Evolutionary conservation across 2,888 invertebrate species (phyloP).

Genomic region (Athalia rosae): DNA sequence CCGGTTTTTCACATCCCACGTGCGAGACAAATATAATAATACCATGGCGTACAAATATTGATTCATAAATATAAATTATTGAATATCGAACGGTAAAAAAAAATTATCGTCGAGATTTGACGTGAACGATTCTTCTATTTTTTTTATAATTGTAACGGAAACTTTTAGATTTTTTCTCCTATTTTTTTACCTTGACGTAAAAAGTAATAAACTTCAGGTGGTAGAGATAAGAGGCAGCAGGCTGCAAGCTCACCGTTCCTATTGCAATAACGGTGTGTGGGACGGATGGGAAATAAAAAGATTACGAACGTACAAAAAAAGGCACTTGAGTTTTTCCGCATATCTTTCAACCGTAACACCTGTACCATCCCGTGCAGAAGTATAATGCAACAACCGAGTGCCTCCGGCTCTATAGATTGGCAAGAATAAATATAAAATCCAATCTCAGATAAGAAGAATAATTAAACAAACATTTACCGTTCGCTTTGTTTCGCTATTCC

Average conservation of each 20-base stretch:
- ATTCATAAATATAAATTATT: too few species aligned
- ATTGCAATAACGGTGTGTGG: neutral
- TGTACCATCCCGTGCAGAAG: neutral
- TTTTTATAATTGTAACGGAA: too few species aligned
- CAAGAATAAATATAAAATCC: too few species aligned
- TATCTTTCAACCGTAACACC: neutral
- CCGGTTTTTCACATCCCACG: neutral
- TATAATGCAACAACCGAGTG: neutral
- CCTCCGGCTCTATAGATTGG: too few species aligned
- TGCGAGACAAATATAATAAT: too few species aligned
- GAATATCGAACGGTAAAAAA: too few species aligned
- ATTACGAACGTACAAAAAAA: neutral
- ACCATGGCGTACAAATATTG: too few species aligned
- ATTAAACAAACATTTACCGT: too few species aligned
- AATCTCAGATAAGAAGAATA: too few species aligned
- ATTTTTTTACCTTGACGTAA: constrained; percentile 10
- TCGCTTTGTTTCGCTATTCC: too few species aligned
- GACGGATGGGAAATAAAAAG: neutral
- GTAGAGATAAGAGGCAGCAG: neutral
- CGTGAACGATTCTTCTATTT: too few species aligned
- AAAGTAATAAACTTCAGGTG: neutral
- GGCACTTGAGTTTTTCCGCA: neutral
- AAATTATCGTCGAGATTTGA: too few species aligned
- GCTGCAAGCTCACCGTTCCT: constrained; percentile 5
- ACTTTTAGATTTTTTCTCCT: constrained; percentile 16